Evolutionary conservation across 2,113 vertebrate genomes (phyloP).

Genomic region (Axis porcinus): DNA sequence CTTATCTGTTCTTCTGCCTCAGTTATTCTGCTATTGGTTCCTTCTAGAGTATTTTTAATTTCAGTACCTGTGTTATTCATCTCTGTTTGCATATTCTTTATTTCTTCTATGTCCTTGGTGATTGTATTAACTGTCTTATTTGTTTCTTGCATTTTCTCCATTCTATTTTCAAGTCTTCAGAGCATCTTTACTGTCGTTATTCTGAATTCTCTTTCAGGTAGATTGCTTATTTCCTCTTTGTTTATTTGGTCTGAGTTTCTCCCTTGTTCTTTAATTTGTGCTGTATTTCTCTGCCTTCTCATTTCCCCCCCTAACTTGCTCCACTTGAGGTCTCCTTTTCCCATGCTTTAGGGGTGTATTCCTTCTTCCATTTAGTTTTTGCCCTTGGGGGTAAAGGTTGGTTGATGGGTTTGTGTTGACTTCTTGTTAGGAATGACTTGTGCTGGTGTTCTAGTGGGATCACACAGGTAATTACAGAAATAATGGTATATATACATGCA

Average conservation of each 20-base stretch:
- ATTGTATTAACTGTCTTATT: neutral
- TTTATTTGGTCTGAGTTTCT: neutral
- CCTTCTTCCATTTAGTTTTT: neutral
- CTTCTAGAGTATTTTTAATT: neutral
- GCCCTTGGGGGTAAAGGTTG: neutral
- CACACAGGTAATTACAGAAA: neutral
- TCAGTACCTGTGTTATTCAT: neutral
- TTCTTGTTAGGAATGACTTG: neutral
- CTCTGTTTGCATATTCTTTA: neutral
- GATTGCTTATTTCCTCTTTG: neutral
- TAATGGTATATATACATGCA: neutral
- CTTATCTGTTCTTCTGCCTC: neutral
- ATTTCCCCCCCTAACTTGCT: neutral
- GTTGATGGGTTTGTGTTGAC: neutral
- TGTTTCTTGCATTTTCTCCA: neutral
- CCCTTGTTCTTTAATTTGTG: neutral
- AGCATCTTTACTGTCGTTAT: neutral
- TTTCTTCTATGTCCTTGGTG: neutral
- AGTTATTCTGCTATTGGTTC: neutral
- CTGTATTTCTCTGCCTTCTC: neutral
- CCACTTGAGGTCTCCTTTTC: neutral
- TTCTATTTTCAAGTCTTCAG: neutral
- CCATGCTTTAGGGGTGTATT: neutral
- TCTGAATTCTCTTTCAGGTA: neutral
- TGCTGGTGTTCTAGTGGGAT: neutral